Percentiles rank a stretch among this genome's conserved stretches.
phyloP scores from a whole-genome alignment of 1,140 invertebrate genomes.

The Meloidogyne exigua region DNA sequence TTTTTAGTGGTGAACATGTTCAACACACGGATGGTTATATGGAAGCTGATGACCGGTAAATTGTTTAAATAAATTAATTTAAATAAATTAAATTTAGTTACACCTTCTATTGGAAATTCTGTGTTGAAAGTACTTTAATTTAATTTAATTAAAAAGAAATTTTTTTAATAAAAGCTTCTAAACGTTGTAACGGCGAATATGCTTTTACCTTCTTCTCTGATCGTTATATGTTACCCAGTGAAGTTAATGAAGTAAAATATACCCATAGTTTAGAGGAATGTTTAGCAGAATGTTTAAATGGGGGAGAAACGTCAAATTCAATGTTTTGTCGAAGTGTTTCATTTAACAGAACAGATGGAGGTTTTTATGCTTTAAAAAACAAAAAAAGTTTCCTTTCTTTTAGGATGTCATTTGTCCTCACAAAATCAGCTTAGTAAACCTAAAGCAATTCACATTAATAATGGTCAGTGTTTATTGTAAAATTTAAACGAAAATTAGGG shows the following conservation, averaged over 20 bases:
- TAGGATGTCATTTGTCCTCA: conserved; percentile 54
- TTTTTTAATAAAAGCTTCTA: conserved; percentile 43
- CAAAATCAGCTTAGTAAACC: conserved; percentile 63
- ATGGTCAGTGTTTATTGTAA: conserved; percentile 40
- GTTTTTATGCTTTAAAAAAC: conserved; percentile 22
- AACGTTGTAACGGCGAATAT: conserved; percentile 58
- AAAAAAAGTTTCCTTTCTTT: no score
- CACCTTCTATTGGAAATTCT: conserved; percentile 64
- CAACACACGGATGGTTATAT: conserved; percentile 62
- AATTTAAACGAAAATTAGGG: neutral
- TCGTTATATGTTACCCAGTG: conserved; percentile 54
- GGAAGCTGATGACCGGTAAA: conserved; percentile 61
- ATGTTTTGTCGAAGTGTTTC: conserved; percentile 57
- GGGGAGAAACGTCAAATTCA: conserved; percentile 30
- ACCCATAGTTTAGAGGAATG: conserved; percentile 57
- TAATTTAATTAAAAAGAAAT: conserved; percentile 3
- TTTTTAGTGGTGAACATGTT: conserved; percentile 57
- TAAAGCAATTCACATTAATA: conserved; percentile 55
- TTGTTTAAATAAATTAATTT: neutral
- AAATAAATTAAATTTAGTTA: conserved; percentile 6
- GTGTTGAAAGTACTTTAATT: conserved; percentile 55
- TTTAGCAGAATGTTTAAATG: conserved; percentile 60
- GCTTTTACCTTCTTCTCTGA: conserved; percentile 63
- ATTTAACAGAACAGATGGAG: conserved; percentile 62
- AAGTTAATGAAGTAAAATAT: conserved; percentile 40